Evolutionary conservation across 2,113 vertebrate genomes (phyloP).

Genomic region (Pteruthius melanotis): DNA sequence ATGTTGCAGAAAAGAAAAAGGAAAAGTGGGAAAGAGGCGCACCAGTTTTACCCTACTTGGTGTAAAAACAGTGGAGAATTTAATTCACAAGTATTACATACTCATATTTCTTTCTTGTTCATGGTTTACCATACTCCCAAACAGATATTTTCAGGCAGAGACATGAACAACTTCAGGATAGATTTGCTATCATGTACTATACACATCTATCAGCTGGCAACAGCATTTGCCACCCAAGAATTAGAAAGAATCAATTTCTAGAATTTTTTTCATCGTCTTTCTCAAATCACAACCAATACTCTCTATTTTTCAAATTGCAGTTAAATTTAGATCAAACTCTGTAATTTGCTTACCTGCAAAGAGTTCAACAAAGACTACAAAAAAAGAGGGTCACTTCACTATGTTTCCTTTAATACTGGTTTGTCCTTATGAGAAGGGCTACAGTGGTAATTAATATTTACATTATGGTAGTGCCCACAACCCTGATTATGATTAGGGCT

Average conservation of each 20-base stretch:
- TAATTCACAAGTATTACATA: conserved; percentile 28
- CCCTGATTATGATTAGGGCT: not conserved
- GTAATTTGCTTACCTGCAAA: not conserved
- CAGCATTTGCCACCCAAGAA: conserved; percentile 31
- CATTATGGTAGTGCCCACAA: not conserved
- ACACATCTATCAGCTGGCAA: conserved; percentile 36
- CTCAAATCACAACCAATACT: conserved; percentile 30
- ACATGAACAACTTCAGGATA: conserved; percentile 23
- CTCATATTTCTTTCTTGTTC: conserved; percentile 26
- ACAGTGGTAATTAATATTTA: not conserved
- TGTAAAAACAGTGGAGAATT: conserved; percentile 45
- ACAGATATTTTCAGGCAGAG: conserved; percentile 48
- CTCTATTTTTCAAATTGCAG: not conserved
- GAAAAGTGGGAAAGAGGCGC: conserved; percentile 22
- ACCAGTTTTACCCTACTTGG: conserved; percentile 42
- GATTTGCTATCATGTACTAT: not conserved
- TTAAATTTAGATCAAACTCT: not conserved
- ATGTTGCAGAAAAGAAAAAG: conserved; percentile 61
- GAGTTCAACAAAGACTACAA: not conserved
- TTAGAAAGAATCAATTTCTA: conserved; percentile 40
- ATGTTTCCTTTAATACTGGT: not conserved
- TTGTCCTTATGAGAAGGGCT: not conserved
- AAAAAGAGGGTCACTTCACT: not conserved
- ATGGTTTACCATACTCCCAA: conserved; percentile 34
- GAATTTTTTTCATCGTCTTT: not conserved